phyloP scores from a whole-genome alignment of 2,888 invertebrate species.

The Anticlea derivata region DNA sequence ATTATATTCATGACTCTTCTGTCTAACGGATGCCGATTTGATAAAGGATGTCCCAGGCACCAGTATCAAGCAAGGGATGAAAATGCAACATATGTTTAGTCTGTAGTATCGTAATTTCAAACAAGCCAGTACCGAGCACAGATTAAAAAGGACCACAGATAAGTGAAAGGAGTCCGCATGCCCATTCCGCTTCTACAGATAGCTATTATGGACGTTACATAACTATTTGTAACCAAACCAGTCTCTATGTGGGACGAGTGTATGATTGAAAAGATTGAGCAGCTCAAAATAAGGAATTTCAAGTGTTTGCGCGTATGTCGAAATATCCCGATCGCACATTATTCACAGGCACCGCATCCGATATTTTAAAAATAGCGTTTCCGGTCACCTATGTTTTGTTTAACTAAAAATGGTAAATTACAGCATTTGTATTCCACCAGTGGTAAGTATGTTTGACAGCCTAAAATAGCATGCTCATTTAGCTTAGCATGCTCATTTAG shows the following conservation, averaged over 20 bases:
- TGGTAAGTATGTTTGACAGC: neutral
- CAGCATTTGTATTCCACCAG: neutral
- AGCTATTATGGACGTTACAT: constrained; percentile 49
- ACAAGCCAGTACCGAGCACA: constrained; percentile 35
- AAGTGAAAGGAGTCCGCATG: constrained; percentile 58
- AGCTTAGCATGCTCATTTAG: neutral
- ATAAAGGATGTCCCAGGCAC: neutral
- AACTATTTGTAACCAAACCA: constrained; percentile 43
- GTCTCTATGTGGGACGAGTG: constrained; percentile 38
- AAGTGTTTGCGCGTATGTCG: constrained; percentile 10
- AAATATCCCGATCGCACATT: constrained; percentile 15
- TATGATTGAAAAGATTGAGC: constrained; percentile 31
- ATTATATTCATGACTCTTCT: too few relatives aligned
- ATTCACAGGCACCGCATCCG: neutral
- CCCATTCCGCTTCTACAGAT: constrained; percentile 35
- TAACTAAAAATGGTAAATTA: neutral
- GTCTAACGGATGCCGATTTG: too few relatives aligned
- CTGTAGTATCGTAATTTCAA: constrained; percentile 16
- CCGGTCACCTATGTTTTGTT: neutral
- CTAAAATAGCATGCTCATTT: neutral
- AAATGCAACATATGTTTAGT: neutral
- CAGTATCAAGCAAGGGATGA: neutral
- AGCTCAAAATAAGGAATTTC: constrained; percentile 26
- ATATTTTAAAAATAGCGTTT: neutral
- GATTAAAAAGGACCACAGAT: constrained; percentile 57